Evolutionary conservation across 2,797 vertebrate species (phyloP).

Genomic region (Orestias chungarensis): DNA sequence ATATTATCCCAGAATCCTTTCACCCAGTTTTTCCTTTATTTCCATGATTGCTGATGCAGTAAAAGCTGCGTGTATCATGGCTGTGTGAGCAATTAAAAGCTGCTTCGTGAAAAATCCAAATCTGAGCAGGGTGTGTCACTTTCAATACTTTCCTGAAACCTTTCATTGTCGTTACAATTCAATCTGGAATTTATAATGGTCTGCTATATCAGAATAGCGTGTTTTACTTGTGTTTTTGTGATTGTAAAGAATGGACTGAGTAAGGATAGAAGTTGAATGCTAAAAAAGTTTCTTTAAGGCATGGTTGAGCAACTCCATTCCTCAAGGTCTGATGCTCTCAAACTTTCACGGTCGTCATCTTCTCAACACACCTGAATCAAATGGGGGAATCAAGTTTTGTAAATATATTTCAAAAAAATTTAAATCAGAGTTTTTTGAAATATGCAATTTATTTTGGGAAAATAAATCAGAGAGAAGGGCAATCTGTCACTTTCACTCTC

Average conservation of each 20-base stretch:
- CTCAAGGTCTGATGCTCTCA: too few species aligned
- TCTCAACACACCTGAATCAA: too few species aligned
- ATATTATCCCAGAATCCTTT: not conserved
- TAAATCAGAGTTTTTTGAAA: too few species aligned
- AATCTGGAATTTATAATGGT: not conserved
- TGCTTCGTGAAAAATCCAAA: too few species aligned
- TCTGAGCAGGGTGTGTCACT: too few species aligned
- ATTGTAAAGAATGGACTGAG: not conserved
- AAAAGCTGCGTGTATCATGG: not conserved
- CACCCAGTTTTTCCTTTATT: not conserved
- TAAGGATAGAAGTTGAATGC: not conserved
- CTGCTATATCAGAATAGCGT: not conserved
- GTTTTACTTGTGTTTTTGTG: not conserved
- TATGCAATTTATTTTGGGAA: too few species aligned
- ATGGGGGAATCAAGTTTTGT: too few species aligned
- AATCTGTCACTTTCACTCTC: not conserved
- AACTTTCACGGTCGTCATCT: too few species aligned
- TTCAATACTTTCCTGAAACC: too few species aligned
- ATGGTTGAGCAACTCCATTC: too few species aligned
- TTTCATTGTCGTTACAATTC: too few species aligned
- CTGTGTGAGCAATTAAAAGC: not conserved
- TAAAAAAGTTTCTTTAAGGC: not conserved
- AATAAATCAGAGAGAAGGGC: not conserved
- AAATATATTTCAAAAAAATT: too few species aligned
- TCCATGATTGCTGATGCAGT: not conserved